These are phyloP conservation scores for Prosapia bicincta DNA, from an alignment of 2,888 invertebrate genomes.

Conservation along the genomic window DNA sequence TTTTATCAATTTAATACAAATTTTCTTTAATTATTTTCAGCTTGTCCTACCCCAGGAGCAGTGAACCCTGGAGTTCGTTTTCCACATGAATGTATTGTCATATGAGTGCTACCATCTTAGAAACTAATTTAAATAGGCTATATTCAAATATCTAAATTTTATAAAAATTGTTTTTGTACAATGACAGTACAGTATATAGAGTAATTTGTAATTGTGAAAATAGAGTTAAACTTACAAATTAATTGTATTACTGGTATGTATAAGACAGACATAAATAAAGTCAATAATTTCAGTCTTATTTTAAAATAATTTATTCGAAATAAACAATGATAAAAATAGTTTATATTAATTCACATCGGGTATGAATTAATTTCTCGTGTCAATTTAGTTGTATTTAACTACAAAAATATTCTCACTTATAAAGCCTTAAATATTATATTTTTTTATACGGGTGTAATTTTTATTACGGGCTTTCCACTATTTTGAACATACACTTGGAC, in stretches of 20 bases:
- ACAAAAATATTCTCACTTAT: too few relatives aligned
- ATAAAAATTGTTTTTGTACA: background rate
- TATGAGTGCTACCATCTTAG: background rate
- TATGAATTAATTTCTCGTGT: too few relatives aligned
- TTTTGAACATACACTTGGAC: too few relatives aligned
- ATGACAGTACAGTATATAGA: background rate
- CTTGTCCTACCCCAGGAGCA: background rate
- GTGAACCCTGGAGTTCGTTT: background rate
- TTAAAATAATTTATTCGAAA: too few relatives aligned
- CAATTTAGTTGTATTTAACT: too few relatives aligned
- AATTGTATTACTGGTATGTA: background rate
- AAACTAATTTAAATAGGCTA: background rate
- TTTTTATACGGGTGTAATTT: too few relatives aligned
- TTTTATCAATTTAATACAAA: too few relatives aligned
- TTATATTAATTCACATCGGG: too few relatives aligned
- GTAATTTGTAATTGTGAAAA: background rate
- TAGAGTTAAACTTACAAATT: background rate
- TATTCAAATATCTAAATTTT: background rate
- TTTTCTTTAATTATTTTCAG: too few relatives aligned
- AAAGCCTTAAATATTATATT: too few relatives aligned
- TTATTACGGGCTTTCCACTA: too few relatives aligned
- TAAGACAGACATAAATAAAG: background rate
- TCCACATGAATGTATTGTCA: background rate
- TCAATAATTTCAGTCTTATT: background rate
- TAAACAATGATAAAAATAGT: too few relatives aligned